Base-by-base conservation (phyloP, 2,888 invertebrate genomes). In the Fabriciana adippe region DNA sequence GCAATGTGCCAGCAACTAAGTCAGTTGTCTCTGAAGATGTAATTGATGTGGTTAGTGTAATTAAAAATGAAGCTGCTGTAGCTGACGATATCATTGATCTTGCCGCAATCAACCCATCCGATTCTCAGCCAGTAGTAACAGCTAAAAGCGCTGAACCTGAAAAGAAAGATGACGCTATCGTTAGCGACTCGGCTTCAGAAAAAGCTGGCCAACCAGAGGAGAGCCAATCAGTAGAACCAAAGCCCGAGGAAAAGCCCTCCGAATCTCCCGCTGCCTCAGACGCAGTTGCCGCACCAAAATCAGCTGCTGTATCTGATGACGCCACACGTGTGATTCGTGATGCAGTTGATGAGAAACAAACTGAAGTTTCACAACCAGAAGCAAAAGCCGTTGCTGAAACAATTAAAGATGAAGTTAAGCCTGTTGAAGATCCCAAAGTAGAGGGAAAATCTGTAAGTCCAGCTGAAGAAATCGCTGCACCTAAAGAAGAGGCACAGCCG, bases 291-390 rank as follows among this genome's bases (percentile, higher is more conserved):
- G 66, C 66, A 35, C 47, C 69, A n/a, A 79, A 79, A 68, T 68
- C 72, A 53, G 68, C 68, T 54, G 72, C 66, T 31, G 73, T 59
- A 11, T 66, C 73, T 63, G 85, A 85, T 41, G 88, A 88, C 18
- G 77, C 77, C 54, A 76, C 85, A 16, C 81, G 90, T 50, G 87
- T 90, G 67, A 81, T 89, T 18, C 88, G 92, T 51, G 91, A 89
- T 61, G 87, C 90, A 8, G 82, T 86, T 31, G 86, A 85, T 66
- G 88, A 85, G 63, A 77, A 83, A 18, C 80, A 71, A 3, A 56
- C 64, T 16, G 73, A 75, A 56, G 60, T 57, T n/a, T 71, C 74
- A 48, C 73, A 73, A 53, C 71, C 65, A 45, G 73, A 75, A 66
- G 66, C 66, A 67, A 77, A 78, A 76, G 67, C 75, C 21, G 68